Base-by-base conservation (phyloP, 2,888 invertebrate genomes). In the Callinectes sapidus region DNA sequence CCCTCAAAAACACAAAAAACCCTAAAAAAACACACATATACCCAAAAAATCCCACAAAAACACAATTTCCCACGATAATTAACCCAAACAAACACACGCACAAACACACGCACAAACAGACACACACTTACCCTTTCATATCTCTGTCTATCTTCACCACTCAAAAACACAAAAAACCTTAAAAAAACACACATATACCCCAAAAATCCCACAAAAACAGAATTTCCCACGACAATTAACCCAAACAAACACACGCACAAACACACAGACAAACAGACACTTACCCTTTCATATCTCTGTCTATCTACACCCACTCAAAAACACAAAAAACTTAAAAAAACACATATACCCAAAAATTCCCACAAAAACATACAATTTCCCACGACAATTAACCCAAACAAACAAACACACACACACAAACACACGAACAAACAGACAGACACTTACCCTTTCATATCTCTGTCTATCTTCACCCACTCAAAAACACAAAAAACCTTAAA, bases 201-300 rank as follows among this genome's bases (percentile, higher is more conserved):
- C n/a, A n/a, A n/a, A n/a, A n/a, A n/a, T n/a, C n/a, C n/a, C n/a
- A n/a, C n/a, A n/a, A n/a, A n/a, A n/a, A n/a, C n/a, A n/a, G n/a
- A n/a, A n/a, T n/a, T n/a, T n/a, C n/a, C n/a, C n/a, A n/a, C n/a
- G n/a, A n/a, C n/a, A n/a, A n/a, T n/a, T n/a, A n/a, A 55, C 55
- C 3, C 55, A 55, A 3, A 55, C 55, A 55, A 3, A 55, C 55
- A 61, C 61, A 23, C 42, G 42, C 86, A 39, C 87, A 42, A 2
- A 35, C 87, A 42, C 1, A 87, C 87, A 87, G n/a, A 32, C 81
- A 32, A 0, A 81, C 71, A 35, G 18, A 42, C 39, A 89, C 92
- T 91, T 96, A 98, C 99, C 97, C 98, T 98, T 96, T 99, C 99
- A 96, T 99, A 99, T 95, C 98, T 97, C 95, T 97, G 97, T 95